Conservation (phyloP, 64 coral and sea anemone genomes). For the Acropora tenuis region DNA sequence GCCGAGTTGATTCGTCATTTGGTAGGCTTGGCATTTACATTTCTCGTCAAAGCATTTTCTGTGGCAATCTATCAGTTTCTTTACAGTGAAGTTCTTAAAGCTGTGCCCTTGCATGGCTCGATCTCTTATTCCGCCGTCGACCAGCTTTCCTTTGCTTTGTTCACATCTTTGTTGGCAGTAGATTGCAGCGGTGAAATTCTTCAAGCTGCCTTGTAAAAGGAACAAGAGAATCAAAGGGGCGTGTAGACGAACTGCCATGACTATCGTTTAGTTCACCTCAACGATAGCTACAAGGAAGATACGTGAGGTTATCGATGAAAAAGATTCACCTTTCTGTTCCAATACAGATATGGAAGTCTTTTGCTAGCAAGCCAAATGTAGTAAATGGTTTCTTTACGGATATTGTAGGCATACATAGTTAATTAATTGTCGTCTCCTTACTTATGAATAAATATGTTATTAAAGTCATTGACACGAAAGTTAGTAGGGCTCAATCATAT, state of each 20-base stretch:
- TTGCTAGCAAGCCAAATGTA: too few species aligned
- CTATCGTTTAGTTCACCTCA: not conserved
- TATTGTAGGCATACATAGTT: too few species aligned
- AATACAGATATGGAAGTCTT: too few species aligned
- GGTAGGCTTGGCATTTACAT: not conserved
- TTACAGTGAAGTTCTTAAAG: not conserved
- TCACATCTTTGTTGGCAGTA: not conserved
- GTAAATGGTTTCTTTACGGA: too few species aligned
- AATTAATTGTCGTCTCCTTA: too few species aligned
- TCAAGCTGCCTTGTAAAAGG: not conserved
- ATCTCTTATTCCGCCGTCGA: not conserved
- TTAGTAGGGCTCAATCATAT: too few species aligned
- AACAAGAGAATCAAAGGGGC: not conserved
- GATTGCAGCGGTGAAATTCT: not conserved
- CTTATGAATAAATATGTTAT: too few species aligned
- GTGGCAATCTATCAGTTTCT: not conserved
- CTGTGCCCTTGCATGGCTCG: not conserved
- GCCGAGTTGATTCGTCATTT: not conserved
- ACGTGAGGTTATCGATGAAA: too few species aligned
- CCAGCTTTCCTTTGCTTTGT: not conserved
- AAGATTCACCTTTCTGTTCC: too few species aligned
- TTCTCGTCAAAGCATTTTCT: slow-evolving; percentile 8
- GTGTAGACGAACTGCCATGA: not conserved
- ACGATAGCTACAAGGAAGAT: too few species aligned
- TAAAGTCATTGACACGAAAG: too few species aligned